These are phyloP conservation scores for Opisthocomus hoazin DNA, from an alignment of 2,113 vertebrate genomes.

Conservation along the genomic window DNA sequence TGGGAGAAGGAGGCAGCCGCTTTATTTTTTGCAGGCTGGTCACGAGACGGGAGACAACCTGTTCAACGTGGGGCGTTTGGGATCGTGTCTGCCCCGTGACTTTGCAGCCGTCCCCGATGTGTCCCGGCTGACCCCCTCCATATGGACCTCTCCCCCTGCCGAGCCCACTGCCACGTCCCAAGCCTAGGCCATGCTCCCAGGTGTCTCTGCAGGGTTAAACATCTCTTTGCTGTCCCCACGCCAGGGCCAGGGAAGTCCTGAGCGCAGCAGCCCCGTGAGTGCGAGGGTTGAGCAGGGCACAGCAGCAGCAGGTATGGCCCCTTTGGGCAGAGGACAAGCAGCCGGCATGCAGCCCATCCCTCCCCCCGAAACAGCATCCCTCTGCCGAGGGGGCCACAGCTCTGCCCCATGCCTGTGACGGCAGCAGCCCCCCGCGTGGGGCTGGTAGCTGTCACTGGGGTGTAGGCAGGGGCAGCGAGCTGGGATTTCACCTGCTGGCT, in stretches of 20 bases:
- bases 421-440: background rate
- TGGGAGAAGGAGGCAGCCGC: background rate
- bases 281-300: background rate
- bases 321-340: background rate
- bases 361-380: background rate
- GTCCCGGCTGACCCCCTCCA: background rate
- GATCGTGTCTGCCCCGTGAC: background rate
- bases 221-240: background rate
- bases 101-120: accelerated
- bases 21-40: background rate
- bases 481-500: background rate
- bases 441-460: accelerated
- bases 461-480: background rate
- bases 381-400: background rate
- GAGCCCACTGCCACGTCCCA: accelerated
- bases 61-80: accelerated
- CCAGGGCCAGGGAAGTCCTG: accelerated
- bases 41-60: background rate
- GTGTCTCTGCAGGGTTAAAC: background rate
- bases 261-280: background rate
- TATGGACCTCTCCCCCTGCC: background rate
- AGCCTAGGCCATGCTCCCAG: background rate
- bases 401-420: accelerated
- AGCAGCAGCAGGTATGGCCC: background rate
- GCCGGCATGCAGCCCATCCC: background rate